A percentile compares a stretch with the other conserved stretches of the same genome.
Evolutionary conservation across 2,888 invertebrate species (phyloP).

Genomic region (Gibbula magus): DNA sequence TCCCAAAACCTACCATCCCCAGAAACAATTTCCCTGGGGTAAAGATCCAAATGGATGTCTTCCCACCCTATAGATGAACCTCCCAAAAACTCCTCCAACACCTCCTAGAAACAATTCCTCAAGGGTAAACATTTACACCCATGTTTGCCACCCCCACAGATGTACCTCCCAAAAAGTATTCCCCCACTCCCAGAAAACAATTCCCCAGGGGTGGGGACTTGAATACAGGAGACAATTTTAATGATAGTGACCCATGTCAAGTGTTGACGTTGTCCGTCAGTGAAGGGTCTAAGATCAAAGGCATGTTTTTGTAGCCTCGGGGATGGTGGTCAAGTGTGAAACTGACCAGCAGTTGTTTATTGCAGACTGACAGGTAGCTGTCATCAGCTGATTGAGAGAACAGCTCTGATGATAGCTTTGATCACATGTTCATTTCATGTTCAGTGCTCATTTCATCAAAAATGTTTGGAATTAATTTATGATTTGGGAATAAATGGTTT

Average conservation of each 20-base stretch:
- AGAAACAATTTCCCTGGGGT: no score
- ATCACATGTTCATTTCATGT: not conserved
- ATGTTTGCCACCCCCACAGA: not conserved
- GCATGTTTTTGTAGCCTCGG: not conserved
- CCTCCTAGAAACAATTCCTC: not conserved
- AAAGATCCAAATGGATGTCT: no score
- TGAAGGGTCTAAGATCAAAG: not conserved
- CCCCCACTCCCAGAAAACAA: not conserved
- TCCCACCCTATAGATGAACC: no score
- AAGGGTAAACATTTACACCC: not conserved
- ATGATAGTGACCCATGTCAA: constrained; percentile 17
- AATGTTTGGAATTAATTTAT: no score
- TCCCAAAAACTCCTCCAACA: no score
- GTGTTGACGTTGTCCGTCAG: not conserved
- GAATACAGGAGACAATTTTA: constrained; percentile 17
- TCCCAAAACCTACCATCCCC: no score
- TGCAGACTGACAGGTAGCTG: not conserved
- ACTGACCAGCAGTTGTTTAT: constrained; percentile 10
- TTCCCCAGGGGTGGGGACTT: constrained; percentile 15
- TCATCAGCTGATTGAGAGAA: constrained; percentile 3
- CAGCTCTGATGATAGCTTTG: not conserved
- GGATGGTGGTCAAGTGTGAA: not conserved
- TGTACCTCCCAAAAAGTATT: not conserved
- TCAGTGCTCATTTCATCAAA: no score
- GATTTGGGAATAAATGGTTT: no score